Base-by-base conservation (phyloP, 2,797 vertebrate species). In the Corythornis leucogaster region DNA sequence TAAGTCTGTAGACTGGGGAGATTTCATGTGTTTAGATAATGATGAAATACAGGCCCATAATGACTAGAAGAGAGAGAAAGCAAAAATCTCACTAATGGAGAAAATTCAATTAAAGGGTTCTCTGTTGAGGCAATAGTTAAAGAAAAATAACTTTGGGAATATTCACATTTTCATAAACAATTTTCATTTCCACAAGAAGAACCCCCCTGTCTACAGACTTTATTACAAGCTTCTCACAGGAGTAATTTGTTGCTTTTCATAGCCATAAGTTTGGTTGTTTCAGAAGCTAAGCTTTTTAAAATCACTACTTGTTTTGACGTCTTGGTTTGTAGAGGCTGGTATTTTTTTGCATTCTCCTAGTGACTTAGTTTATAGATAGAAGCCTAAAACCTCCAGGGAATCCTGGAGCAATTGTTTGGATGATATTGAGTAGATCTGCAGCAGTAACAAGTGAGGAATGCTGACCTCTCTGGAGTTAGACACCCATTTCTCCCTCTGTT, bases 201-300 rank as follows among this genome's bases (percentile, higher is more conserved):
- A 17, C 14, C 16, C 17, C 22, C 31, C 5, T 81, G 59, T 78
- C 42, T 76, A 24, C 74, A 87, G 76, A 62, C 68, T 62, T 85
- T 75, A 74, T 83, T 87, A 51, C 15, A 63, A 59, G 8, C 51
- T 42, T 96, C 87, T 97, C 85, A 4, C 21, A 91, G 80, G 91
- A 95, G 35, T 92, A 74, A 74, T 96, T 92, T 87, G 24, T 91
- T 69, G 68, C 91, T 42, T 26, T 90, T 97, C 74, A 30, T 76
- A 92, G 71, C 68, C 28, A 2, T 92, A 71, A 42, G 50, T 92
- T 94, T 76, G 91, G 40, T 91, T 69, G 51, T 91, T 95, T 64
- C 86, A 91, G 78, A 92, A 93, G 50, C 31, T 87, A 69, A 89
- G 46, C 70, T 55, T 87, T 93, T 95, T 85, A 87, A 95, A 96